These are phyloP conservation scores for Nemapogon koenigi DNA, from an alignment of 2,888 invertebrate species.

Conservation along the genomic window DNA sequence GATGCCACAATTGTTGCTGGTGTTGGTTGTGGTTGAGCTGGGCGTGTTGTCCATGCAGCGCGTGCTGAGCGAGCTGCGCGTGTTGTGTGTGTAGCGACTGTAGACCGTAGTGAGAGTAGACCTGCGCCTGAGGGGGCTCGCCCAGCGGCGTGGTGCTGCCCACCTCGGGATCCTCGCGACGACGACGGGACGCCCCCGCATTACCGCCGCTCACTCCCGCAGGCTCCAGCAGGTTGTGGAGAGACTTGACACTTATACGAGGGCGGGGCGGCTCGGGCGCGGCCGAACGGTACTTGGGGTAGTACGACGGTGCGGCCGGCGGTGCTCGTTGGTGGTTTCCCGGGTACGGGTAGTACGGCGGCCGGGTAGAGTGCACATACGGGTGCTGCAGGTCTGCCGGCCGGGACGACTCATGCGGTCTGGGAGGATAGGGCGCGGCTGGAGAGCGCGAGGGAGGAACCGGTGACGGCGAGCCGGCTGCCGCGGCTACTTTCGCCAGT, in stretches of 20 bases:
- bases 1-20: conserved; percentile 83
- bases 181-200: conserved; percentile 44
- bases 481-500: conserved; percentile 68
- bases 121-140: no score
- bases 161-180: conserved; percentile 66
- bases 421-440: not conserved
- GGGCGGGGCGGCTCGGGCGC: conserved; percentile 60
- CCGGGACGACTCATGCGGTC: conserved; percentile 19
- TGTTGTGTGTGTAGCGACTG: no score
- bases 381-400: conserved; percentile 47
- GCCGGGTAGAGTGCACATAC: conserved; percentile 50
- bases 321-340: not conserved
- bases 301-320: conserved; percentile 18
- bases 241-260: conserved; percentile 67
- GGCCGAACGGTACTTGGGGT: conserved; percentile 22
- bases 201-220: conserved; percentile 28
- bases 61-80: no score
- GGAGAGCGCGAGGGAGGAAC: no score
- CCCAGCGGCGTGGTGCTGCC: conserved; percentile 70
- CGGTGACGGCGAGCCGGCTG: conserved; percentile 48
- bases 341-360: conserved; percentile 45
- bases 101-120: no score
- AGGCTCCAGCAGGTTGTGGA: conserved; percentile 67
- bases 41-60: no score
- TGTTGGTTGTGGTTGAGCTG: no score